phyloP scores from a whole-genome alignment of 2,113 vertebrate genomes.

The Zosterops hypoxanthus region DNA sequence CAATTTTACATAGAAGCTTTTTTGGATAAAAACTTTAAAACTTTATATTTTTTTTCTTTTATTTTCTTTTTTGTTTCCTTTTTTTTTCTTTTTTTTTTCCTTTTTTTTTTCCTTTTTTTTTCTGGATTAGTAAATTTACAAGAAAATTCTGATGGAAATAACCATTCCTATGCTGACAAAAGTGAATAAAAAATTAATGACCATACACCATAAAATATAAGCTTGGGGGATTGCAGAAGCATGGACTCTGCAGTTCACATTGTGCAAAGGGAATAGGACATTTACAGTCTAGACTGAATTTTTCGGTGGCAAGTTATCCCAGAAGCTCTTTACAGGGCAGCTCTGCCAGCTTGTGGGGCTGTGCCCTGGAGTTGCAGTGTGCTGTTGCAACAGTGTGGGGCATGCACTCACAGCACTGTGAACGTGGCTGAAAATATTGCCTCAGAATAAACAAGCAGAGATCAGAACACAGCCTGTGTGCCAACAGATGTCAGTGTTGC shows the following conservation, averaged over 20 bases:
- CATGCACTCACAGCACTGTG: fast-evolving
- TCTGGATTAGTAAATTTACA: not conserved
- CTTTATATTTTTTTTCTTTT: too few relatives aligned
- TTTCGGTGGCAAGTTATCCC: not conserved
- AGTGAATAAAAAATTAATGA: not conserved
- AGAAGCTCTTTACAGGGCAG: not conserved
- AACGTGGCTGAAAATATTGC: fast-evolving
- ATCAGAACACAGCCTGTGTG: not conserved
- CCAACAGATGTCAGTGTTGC: slow-evolving; percentile 71
- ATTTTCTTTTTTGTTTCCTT: too few relatives aligned
- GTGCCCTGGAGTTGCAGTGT: fast-evolving
- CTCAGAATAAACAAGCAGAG: not conserved
- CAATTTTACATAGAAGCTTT: not conserved
- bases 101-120: too few relatives aligned
- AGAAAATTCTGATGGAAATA: not conserved
- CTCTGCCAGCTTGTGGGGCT: not conserved
- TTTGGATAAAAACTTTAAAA: not conserved
- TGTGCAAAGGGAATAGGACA: not conserved
- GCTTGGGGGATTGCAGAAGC: not conserved
- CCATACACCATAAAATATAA: not conserved
- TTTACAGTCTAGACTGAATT: not conserved
- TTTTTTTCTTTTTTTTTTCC: too few relatives aligned
- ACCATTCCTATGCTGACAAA: not conserved
- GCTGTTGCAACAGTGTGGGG: fast-evolving
- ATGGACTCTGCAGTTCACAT: not conserved